phyloP scores from a whole-genome alignment of 2,113 vertebrate genomes.

The Gymnorhina tibicen region DNA sequence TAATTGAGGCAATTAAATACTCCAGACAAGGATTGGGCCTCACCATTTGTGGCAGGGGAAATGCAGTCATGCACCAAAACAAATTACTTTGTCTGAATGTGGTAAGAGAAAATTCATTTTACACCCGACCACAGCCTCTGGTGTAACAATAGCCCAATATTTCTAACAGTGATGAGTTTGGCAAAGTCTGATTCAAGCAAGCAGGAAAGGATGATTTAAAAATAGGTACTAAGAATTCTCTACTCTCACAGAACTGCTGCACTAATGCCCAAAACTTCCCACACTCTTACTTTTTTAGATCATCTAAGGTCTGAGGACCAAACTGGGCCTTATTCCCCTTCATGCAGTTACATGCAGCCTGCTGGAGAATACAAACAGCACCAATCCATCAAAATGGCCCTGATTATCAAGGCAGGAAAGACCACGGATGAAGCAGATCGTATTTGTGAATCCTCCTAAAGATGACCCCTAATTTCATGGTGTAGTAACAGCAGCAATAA shows the following conservation, averaged over 20 bases:
- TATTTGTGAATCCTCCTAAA: background rate
- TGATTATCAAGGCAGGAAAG: background rate
- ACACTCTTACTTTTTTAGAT: background rate
- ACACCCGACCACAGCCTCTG: background rate
- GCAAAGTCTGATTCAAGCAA: background rate
- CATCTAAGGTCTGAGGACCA: background rate
- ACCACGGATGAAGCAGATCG: rapidly evolving
- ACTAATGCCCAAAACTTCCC: background rate
- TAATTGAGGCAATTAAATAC: background rate
- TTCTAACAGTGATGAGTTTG: background rate
- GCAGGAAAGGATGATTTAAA: background rate
- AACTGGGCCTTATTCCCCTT: background rate
- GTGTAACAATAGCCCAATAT: background rate
- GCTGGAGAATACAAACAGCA: background rate
- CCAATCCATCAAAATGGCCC: background rate
- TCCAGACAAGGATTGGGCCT: background rate
- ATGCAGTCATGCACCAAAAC: background rate
- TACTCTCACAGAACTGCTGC: background rate
- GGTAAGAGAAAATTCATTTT: conserved; percentile 24
- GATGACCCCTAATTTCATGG: background rate
- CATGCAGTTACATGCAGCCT: background rate
- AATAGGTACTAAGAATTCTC: background rate
- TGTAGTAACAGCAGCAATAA: background rate
- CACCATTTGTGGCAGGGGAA: background rate
- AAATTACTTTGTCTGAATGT: background rate